phyloP scores from a whole-genome alignment of 2,797 vertebrate genomes.

The Petrocephalus sullivani region DNA sequence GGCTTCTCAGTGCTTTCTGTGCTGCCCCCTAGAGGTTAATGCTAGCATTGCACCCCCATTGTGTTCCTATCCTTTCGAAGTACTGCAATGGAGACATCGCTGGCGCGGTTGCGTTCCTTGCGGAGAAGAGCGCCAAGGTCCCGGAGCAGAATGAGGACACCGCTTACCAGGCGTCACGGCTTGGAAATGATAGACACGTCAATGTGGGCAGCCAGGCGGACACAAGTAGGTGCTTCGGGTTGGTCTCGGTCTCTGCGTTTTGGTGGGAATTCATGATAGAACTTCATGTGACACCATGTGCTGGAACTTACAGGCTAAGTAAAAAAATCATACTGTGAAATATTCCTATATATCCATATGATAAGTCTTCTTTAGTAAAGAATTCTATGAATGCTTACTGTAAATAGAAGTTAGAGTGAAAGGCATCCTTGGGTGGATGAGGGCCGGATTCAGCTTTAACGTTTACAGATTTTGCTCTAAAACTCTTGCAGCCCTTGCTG shows the following conservation, averaged over 20 bases:
- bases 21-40: not conserved
- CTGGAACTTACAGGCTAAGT: not conserved
- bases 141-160: conserved; percentile 86
- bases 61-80: conserved; percentile 54
- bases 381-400: not conserved
- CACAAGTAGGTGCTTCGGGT: conserved; percentile 72
- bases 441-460: not conserved
- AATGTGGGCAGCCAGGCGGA: conserved; percentile 97
- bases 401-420: not conserved
- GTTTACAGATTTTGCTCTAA: not conserved
- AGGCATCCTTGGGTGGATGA: not conserved
- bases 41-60: not conserved
- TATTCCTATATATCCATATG: not conserved
- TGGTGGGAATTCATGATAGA: not conserved
- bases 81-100: conserved; percentile 95
- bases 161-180: conserved; percentile 57
- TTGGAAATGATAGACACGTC: conserved; percentile 91
- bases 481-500: not conserved
- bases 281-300: not conserved
- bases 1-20: not conserved
- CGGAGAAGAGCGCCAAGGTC: conserved; percentile 89
- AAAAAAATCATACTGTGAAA: not conserved
- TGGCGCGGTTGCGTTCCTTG: conserved; percentile 88
- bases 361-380: not conserved
- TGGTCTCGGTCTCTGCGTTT: not conserved